A percentile compares a stretch with the other conserved stretches of the same genome.
phyloP scores from a whole-genome alignment of 1,140 invertebrate genomes.

The Nebria ingens region DNA sequence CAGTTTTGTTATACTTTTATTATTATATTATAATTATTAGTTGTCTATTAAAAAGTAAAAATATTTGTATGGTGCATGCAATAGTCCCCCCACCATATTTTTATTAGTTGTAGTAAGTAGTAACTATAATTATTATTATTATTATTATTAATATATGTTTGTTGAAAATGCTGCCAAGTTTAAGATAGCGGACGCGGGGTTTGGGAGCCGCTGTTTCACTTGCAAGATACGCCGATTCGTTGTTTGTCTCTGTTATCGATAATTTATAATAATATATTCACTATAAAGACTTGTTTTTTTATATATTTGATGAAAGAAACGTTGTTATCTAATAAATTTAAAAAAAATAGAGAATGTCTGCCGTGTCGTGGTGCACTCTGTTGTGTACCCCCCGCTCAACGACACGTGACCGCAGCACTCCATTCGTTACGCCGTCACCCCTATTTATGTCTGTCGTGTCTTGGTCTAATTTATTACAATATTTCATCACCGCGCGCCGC shows the following conservation, averaged over 20 bases:
- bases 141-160: conserved; percentile 26
- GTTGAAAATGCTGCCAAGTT: conserved; percentile 36
- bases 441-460: background rate
- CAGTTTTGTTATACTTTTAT: conserved; percentile 14
- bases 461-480: no score
- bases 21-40: conserved; percentile 24
- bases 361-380: no score
- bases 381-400: no score
- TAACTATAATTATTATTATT: conserved; percentile 8
- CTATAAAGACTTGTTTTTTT: background rate
- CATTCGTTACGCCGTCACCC: no score
- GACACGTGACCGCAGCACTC: no score
- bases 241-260: no score
- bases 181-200: conserved; percentile 29
- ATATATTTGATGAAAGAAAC: background rate
- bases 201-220: background rate
- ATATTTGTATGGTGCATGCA: conserved; percentile 31
- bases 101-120: conserved; percentile 26
- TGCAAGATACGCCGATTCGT: background rate
- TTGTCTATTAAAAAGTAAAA: conserved; percentile 12
- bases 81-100: conserved; percentile 28
- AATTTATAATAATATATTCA: no score
- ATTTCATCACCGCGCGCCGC: no score
- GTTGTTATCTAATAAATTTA: background rate
- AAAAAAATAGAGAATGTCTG: no score